Percentiles rank a stretch among this genome's conserved stretches.
Evolutionary conservation across 2,797 vertebrate species (phyloP).

Genomic region (Chelidonichthys spinosus): DNA sequence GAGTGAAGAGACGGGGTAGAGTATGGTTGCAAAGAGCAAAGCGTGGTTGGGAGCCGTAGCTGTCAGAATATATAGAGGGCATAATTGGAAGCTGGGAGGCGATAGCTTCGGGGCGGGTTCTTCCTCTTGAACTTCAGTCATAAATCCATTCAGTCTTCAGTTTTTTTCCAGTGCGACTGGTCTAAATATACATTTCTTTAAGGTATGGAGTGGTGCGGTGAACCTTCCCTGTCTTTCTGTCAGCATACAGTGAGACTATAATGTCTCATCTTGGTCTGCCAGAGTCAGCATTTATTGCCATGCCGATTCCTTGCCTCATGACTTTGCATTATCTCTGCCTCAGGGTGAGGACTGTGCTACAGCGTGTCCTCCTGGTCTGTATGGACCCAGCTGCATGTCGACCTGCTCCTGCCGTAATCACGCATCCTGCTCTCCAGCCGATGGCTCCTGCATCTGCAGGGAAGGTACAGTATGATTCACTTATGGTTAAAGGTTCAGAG

Average conservation of each 20-base stretch:
- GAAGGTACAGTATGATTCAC: constrained; percentile 86
- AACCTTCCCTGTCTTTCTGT: constrained; percentile 31
- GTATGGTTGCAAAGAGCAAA: constrained; percentile 27
- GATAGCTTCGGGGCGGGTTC: constrained; percentile 25
- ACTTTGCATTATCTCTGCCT: constrained; percentile 44
- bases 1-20: constrained; percentile 29
- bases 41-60: constrained; percentile 38
- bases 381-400: constrained; percentile 92
- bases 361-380: constrained; percentile 88
- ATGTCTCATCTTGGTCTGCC: constrained; percentile 34
- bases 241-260: constrained; percentile 23
- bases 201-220: constrained; percentile 19
- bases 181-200: constrained; percentile 45
- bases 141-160: constrained; percentile 44
- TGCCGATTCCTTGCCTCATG: constrained; percentile 35
- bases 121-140: constrained; percentile 45
- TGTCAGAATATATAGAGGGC: constrained; percentile 58
- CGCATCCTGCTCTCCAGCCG: constrained; percentile 89
- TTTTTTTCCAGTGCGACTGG: constrained; percentile 21
- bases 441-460: constrained; percentile 95
- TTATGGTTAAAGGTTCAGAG: constrained; percentile 4
- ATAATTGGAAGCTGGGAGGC: constrained; percentile 56
- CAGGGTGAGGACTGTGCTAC: constrained; percentile 91
- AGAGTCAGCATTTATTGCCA: constrained; percentile 43
- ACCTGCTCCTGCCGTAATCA: constrained; percentile 91